Conservation (phyloP, 2,113 vertebrate species). For the Grallaria varia region DNA sequence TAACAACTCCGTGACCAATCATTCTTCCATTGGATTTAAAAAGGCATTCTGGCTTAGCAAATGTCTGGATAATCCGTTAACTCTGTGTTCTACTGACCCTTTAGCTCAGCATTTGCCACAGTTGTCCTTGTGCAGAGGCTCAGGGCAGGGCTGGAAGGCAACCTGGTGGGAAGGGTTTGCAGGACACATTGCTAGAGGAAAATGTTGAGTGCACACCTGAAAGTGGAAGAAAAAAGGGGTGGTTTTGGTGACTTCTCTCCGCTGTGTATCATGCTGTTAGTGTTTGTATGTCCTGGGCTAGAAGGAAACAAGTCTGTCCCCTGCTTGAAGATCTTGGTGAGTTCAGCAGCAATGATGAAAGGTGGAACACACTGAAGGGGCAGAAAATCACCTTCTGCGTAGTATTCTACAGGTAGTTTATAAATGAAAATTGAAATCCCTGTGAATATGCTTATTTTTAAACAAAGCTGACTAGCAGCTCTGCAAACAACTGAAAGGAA, state of each 20-base stretch:
- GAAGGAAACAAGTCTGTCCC: not conserved
- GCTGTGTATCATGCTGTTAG: fast-evolving
- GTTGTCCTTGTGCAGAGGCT: not conserved
- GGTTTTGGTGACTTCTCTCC: not conserved
- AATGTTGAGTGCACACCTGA: not conserved
- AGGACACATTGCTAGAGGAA: not conserved
- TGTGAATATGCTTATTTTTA: not conserved
- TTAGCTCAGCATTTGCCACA: not conserved
- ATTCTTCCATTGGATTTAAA: not conserved
- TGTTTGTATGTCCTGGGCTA: not conserved
- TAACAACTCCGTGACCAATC: not conserved
- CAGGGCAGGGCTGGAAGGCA: not conserved
- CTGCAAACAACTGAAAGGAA: not conserved
- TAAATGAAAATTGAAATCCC: not conserved
- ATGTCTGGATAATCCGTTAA: not conserved
- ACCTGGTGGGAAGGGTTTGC: not conserved
- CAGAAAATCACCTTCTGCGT: not conserved
- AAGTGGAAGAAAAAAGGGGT: not conserved
- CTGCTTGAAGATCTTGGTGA: not conserved
- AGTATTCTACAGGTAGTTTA: not conserved
- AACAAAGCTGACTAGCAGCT: not conserved
- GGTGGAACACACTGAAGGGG: not conserved
- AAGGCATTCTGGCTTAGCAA: not conserved
- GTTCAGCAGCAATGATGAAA: not conserved
- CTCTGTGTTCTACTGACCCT: not conserved